These are phyloP conservation scores for Pseudochaenichthys georgianus DNA, from an alignment of 2,797 vertebrate species.

Conservation along the genomic window DNA sequence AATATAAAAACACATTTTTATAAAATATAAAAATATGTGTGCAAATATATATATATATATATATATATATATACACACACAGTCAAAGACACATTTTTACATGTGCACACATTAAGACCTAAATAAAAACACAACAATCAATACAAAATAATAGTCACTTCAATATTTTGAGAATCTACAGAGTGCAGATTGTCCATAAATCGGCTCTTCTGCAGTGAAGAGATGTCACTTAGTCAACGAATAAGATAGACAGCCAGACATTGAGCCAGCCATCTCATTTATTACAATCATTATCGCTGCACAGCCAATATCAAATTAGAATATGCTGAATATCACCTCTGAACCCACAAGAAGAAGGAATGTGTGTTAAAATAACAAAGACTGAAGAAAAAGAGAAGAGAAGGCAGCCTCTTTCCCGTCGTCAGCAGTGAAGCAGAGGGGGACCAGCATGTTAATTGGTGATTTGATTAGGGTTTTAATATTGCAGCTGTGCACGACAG, in stretches of 20 bases:
- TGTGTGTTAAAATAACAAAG: slow-evolving; percentile 45
- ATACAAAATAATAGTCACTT: too few relatives aligned
- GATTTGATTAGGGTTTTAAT: slow-evolving; percentile 84
- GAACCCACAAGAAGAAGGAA: slow-evolving; percentile 40
- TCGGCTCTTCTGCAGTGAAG: slow-evolving; percentile 14
- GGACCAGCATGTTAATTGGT: slow-evolving; percentile 81
- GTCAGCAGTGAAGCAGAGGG: slow-evolving; percentile 76
- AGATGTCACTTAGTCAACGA: slow-evolving; percentile 31
- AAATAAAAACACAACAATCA: too few relatives aligned
- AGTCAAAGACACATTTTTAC: too few relatives aligned
- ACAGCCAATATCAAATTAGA: slow-evolving; percentile 57
- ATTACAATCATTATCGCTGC: slow-evolving; percentile 52
- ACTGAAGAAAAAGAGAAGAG: slow-evolving; percentile 24
- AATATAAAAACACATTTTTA: too few relatives aligned
- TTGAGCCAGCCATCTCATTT: slow-evolving; percentile 48
- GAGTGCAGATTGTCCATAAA: background rate
- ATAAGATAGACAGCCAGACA: slow-evolving; percentile 39
- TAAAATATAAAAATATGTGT: too few relatives aligned
- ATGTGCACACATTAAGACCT: too few relatives aligned
- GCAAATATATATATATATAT: too few relatives aligned
- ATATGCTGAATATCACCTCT: slow-evolving; percentile 60
- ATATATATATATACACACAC: too few relatives aligned
- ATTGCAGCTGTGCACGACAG: slow-evolving; percentile 80
- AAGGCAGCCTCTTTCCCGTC: slow-evolving; percentile 57
- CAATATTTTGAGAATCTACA: too few relatives aligned